Evolutionary conservation across 2,888 invertebrate genomes (phyloP), one percentile per base, ranked within the genome.

Genomic region (Agriopis leucophaearia): DNA sequence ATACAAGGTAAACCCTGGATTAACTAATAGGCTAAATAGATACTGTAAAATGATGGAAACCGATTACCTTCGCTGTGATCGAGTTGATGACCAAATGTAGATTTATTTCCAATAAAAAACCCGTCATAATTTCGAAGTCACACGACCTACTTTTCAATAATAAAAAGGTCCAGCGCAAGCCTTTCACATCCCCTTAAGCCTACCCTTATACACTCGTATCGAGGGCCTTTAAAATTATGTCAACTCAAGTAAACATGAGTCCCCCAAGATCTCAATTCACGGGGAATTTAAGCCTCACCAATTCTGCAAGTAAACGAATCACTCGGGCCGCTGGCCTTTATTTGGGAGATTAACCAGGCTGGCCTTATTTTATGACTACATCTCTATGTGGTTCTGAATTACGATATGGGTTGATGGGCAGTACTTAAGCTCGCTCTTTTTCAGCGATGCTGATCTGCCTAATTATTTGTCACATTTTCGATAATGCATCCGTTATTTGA

Each of bases 281-380:
- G 68, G 64, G 54, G 45, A 63, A 67, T 64, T 60, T 60, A 69
- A 55, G 63, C 55, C 60, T 56, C 54, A 55, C 57, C 60, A 69
- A 54, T 27, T 64, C 61, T 64, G 69, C 66, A 52, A 60, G 69
- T 69, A 69, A 67, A 61, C 70, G 69, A 70, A 74, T 74, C 72
- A 72, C 64, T 66, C 72, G 74, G 69, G 65, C 59, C 65, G 50
- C 60, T 70, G 69, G 64, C 62, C 67, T 74, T 74, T 74, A 72
- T 74, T 74, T 72, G 64, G 65, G 55, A 72, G 72, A 74, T 74
- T 74, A 74, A 66, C 61, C 68, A 70, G 65, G 51, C 61, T 70
- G 59, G 52, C 64, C 70, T 70, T 48, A 68, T 69, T 72, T 74
- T 74, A 74, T 61, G 72, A 70, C 67, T 62, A 71, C 70, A 68